Evolutionary conservation across 2,797 vertebrate genomes (phyloP), one percentile per base, ranked within the genome.

Genomic region (Anolis apletophallus): DNA sequence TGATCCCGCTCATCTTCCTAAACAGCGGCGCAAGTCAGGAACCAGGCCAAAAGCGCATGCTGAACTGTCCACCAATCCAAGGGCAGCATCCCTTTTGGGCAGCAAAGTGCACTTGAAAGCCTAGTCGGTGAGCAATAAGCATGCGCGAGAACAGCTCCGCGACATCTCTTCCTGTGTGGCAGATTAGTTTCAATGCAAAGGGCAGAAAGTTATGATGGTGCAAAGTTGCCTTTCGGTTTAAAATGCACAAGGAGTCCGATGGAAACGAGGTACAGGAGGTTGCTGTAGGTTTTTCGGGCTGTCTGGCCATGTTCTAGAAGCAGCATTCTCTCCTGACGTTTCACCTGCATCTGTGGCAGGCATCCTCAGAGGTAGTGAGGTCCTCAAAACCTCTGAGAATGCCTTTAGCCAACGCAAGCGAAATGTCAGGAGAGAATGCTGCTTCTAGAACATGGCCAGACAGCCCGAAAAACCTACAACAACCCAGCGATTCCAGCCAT

Each of bases 1-100:
- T 68, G 77, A 92, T 90, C 89, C 80, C 32, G 57, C 68, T 71
- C 40, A 10, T 4, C 57, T 73, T 21, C 52, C 34, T 68, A 16
- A 32, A 40, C 19, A 50, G 52, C 3, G 9, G 29, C 50, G 3
- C 54, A 16, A 77, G 40, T 36, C 32, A 32, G 67, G 72, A 79
- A 32, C 29, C 26, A 64, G n/a, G 59, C n/a, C 57, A 34, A 34
- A 12, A 64, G 26, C 13, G 52, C 5, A 36, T 4, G n/a, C 34
- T 16, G 7, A 11, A 10, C 11, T 40, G 54, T 55, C 50, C 46
- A 34, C 9, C 26, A 61, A 9, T 17, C 29, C 77, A 34, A 55
- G 2, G 32, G 34, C 26, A 36, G 52, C 67, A 54, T 23, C 26
- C 59, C 46, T 21, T 0, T 9, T 21, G 40, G 34, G 14, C 23